These are phyloP conservation scores for Lochmaea crataegi DNA, from an alignment of 2,888 invertebrate species.

Conservation along the genomic window DNA sequence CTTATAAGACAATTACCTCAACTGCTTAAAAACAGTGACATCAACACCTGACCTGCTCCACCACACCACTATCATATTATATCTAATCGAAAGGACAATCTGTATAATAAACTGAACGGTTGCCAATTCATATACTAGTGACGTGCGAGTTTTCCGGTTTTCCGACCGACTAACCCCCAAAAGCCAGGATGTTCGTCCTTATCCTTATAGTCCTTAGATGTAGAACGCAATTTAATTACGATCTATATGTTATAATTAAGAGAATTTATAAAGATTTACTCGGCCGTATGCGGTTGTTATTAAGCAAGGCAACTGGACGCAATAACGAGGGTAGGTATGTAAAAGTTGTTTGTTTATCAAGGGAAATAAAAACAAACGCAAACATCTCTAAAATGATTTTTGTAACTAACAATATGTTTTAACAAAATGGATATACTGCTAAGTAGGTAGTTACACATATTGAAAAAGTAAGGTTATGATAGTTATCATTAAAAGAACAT, in stretches of 20 bases:
- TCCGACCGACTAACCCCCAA: slow-evolving; percentile 58
- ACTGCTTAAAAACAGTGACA: no score
- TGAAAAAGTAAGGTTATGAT: no score
- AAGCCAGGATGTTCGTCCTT: slow-evolving; percentile 44
- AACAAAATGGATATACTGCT: not conserved
- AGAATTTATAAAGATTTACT: slow-evolving; percentile 65
- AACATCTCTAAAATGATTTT: not conserved
- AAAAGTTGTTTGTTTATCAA: slow-evolving; percentile 21
- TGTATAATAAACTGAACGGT: slow-evolving; percentile 23
- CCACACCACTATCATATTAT: no score
- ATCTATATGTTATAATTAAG: slow-evolving; percentile 65
- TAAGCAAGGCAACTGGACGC: slow-evolving; percentile 41
- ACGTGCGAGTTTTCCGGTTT: slow-evolving; percentile 48
- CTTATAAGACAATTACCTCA: no score
- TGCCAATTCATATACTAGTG: slow-evolving; percentile 41
- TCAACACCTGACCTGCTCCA: no score
- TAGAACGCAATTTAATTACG: slow-evolving; percentile 63
- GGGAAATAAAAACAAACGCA: not conserved
- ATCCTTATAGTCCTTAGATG: slow-evolving; percentile 54
- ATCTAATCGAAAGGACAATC: not conserved
- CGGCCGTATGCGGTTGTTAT: slow-evolving; percentile 58
- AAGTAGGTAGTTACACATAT: no score
- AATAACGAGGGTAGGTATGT: slow-evolving; percentile 1
- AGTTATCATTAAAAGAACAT: no score
- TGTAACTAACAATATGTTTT: not conserved